A percentile compares a stretch with the other conserved stretches of the same genome.
Evolutionary conservation across 2,113 vertebrate genomes (phyloP).

Genomic region (Grus americana): DNA sequence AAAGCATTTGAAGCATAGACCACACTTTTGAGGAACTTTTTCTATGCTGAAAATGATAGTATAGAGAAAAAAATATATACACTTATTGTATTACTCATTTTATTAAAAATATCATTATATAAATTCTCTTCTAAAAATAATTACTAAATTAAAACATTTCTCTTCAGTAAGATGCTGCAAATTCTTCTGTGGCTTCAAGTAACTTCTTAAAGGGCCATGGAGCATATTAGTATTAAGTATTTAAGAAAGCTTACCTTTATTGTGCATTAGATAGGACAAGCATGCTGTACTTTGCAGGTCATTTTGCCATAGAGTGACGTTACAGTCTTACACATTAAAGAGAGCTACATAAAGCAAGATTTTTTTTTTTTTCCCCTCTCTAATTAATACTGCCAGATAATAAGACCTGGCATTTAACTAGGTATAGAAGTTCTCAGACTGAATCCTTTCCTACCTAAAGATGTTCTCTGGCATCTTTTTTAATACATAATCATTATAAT

Average conservation of each 20-base stretch:
- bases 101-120: not conserved
- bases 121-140: not conserved
- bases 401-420: not conserved
- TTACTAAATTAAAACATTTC: not conserved
- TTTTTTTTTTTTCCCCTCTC: not conserved
- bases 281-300: not conserved
- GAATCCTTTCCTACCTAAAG: not conserved
- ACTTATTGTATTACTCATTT: not conserved
- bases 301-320: accelerated
- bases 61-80: not conserved
- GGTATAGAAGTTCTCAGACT: not conserved
- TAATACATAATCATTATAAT: not conserved
- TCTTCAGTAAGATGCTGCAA: not conserved
- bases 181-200: not conserved
- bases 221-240: not conserved
- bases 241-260: not conserved
- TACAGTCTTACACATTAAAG: not conserved
- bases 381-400: not conserved
- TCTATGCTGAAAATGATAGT: not conserved
- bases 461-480: not conserved
- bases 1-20: not conserved
- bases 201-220: not conserved
- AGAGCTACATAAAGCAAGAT: not conserved
- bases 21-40: not conserved
- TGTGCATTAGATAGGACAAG: not conserved